Percentiles rank a stretch among this genome's conserved stretches.
Conservation (phyloP, 2,797 vertebrate genomes). For the Chloroceryle amazona region DNA sequence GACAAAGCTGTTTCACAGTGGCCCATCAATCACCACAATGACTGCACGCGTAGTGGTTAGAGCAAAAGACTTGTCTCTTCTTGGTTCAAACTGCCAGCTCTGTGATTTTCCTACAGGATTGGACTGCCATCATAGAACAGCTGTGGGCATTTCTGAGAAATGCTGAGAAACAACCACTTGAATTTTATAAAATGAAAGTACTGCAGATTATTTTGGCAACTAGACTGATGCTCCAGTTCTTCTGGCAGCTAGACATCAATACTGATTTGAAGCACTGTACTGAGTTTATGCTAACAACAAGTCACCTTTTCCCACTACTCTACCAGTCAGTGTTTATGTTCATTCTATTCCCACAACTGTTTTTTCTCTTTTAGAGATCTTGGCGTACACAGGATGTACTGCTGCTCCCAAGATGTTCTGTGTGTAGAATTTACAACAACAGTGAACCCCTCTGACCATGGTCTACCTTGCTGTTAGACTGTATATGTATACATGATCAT, state of each 20-base stretch:
- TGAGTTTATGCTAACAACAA: not conserved
- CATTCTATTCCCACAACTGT: not conserved
- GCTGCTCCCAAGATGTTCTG: not conserved
- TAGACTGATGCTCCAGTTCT: not conserved
- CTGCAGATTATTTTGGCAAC: not conserved
- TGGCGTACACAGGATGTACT: not conserved
- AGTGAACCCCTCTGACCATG: not conserved
- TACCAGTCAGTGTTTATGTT: not conserved
- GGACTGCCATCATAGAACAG: conserved; percentile 15
- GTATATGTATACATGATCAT: accelerated
- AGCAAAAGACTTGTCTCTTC: conserved; percentile 46
- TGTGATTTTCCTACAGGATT: conserved; percentile 35
- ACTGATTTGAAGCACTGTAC: conserved; percentile 15
- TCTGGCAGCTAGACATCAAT: conserved; percentile 23
- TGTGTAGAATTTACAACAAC: not conserved
- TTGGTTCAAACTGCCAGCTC: conserved; percentile 38
- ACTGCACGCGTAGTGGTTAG: conserved; percentile 57
- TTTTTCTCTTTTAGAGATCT: not conserved
- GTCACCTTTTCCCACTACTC: not conserved
- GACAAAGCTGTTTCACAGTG: conserved; percentile 72
- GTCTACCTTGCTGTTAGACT: not conserved
- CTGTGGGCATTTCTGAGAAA: conserved; percentile 64
- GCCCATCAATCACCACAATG: conserved; percentile 67
- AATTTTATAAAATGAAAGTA: conserved; percentile 26
- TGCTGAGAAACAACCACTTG: conserved; percentile 42